Evolutionary conservation across 2,113 vertebrate species (phyloP).

Genomic region (Syngnathus typhle): DNA sequence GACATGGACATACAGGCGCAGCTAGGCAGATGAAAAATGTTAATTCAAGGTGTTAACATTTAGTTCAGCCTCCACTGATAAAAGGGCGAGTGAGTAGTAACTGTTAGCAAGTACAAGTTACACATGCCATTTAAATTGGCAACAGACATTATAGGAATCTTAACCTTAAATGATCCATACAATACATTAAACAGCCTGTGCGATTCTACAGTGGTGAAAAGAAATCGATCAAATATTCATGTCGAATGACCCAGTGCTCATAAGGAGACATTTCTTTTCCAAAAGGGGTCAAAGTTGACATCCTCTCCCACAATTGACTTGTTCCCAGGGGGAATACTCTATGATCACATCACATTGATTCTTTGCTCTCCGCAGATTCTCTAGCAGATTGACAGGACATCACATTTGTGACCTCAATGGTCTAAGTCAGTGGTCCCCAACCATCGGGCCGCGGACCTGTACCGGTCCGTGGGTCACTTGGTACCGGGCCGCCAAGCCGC

Average conservation of each 20-base stretch:
- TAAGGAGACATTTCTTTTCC: conserved; percentile 27
- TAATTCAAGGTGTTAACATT: background rate
- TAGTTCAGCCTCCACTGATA: background rate
- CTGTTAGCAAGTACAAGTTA: background rate
- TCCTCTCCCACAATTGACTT: conserved; percentile 26
- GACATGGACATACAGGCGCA: too few species aligned
- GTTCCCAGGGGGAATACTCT: conserved; percentile 27
- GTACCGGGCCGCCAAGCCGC: too few species aligned
- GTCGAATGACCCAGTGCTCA: conserved; percentile 23
- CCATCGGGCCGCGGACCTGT: too few species aligned
- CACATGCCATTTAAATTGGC: background rate
- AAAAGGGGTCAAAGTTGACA: conserved; percentile 41
- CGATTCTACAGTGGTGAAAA: background rate
- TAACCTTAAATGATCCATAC: background rate
- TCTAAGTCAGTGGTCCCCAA: too few species aligned
- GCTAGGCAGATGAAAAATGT: background rate
- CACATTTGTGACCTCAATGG: conserved; percentile 21
- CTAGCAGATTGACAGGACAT: conserved; percentile 13
- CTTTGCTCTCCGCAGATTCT: conserved; percentile 9
- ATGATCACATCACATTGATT: conserved; percentile 48
- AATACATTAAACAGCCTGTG: too few species aligned
- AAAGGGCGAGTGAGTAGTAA: background rate
- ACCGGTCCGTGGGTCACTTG: too few species aligned
- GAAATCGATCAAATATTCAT: conserved; percentile 23
- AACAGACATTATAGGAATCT: background rate